Conservation (phyloP, 1,140 invertebrate species). For the Drosophila punjabiensis region DNA sequence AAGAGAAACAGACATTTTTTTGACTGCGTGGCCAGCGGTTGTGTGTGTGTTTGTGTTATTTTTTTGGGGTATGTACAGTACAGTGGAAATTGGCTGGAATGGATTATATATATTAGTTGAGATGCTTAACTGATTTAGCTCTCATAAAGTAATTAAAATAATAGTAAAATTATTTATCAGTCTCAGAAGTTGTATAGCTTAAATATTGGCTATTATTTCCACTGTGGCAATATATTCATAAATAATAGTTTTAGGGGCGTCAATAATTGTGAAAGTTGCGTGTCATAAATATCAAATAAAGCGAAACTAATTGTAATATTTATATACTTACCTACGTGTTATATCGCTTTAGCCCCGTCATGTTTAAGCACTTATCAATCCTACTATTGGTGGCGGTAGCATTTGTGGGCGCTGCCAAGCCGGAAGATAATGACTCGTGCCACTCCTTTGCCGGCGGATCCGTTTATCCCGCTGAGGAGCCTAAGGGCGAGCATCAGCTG, state of each 20-base stretch:
- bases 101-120: not conserved
- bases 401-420: slow-evolving; percentile 23
- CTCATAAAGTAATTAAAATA: not conserved
- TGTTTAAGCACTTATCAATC: slow-evolving; percentile 53
- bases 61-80: slow-evolving; percentile 22
- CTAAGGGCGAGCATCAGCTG: slow-evolving; percentile 92
- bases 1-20: slow-evolving; percentile 39
- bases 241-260: not conserved
- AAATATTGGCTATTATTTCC: no score
- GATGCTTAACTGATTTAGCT: no score
- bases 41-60: slow-evolving; percentile 28
- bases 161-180: not conserved
- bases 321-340: slow-evolving; percentile 19
- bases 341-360: slow-evolving; percentile 47
- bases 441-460: slow-evolving; percentile 93
- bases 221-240: not conserved
- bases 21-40: slow-evolving; percentile 62
- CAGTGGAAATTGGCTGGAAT: slow-evolving; percentile 9
- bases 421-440: slow-evolving; percentile 89
- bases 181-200: not conserved
- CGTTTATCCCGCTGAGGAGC: slow-evolving; percentile 94
- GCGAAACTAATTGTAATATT: slow-evolving; percentile 25
- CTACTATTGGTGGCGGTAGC: slow-evolving; percentile 23
- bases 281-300: slow-evolving; percentile 21
- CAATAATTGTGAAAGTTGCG: slow-evolving; percentile 9